Evolutionary conservation across 2,113 vertebrate genomes (phyloP).

Genomic region (Hippocampus comes): DNA sequence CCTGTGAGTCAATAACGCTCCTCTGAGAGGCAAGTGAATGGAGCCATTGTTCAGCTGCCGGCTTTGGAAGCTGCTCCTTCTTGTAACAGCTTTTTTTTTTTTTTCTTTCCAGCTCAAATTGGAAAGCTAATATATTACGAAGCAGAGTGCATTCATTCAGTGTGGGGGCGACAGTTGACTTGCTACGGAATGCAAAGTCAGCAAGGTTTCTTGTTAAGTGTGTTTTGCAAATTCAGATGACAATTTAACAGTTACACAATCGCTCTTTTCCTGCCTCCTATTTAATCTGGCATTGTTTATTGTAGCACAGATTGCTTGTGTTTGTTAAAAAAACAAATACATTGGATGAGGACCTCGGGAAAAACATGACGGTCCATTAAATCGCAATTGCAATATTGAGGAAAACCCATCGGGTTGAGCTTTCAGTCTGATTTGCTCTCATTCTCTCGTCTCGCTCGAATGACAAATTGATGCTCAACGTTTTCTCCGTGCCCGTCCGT

Average conservation of each 20-base stretch:
- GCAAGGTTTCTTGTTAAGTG: slow-evolving; percentile 15
- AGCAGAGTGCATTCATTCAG: slow-evolving; percentile 33
- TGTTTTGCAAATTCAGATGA: slow-evolving; percentile 8
- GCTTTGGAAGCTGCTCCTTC: slow-evolving; percentile 37
- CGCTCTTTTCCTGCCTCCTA: background rate
- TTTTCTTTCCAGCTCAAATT: slow-evolving; percentile 38
- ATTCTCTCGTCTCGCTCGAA: background rate
- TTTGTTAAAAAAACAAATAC: too few species aligned
- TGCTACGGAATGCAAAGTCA: slow-evolving; percentile 27
- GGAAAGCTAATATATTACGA: slow-evolving; percentile 47
- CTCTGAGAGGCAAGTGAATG: slow-evolving; percentile 59
- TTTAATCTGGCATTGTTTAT: too few species aligned
- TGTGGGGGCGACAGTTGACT: slow-evolving; percentile 31
- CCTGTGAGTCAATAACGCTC: slow-evolving; percentile 50
- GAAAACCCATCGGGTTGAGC: too few species aligned
- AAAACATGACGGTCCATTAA: too few species aligned
- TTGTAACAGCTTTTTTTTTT: slow-evolving; percentile 26
- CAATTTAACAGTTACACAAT: slow-evolving; percentile 19
- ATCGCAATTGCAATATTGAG: too few species aligned
- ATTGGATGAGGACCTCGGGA: too few species aligned
- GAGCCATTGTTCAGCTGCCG: slow-evolving; percentile 55
- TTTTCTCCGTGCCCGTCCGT: background rate
- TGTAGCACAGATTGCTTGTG: too few species aligned
- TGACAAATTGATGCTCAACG: background rate
- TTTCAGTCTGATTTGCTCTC: fast-evolving